Percentiles rank a stretch among this genome's conserved stretches.
phyloP scores from a whole-genome alignment of 2,797 vertebrate genomes.

The Macrochelys suwanniensis region DNA sequence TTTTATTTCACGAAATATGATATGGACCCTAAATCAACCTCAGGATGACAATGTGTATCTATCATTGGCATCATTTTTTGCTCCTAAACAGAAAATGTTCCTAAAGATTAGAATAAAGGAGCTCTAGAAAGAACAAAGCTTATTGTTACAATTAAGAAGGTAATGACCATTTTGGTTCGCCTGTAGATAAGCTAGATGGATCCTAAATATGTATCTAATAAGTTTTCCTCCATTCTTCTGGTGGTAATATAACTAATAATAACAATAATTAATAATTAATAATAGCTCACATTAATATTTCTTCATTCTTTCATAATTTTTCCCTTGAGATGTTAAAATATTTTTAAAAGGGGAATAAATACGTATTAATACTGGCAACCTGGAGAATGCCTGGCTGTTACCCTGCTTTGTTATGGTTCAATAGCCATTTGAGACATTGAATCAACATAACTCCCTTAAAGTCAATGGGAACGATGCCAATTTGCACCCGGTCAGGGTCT shows the following conservation, averaged over 20 bases:
- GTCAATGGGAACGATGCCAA: background rate
- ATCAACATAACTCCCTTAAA: background rate
- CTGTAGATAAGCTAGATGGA: background rate
- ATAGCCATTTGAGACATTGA: background rate
- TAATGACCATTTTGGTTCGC: conserved; percentile 2
- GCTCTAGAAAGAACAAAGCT: background rate
- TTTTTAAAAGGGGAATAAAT: background rate
- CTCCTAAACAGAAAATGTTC: background rate
- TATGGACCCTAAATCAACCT: background rate
- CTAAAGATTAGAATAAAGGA: background rate
- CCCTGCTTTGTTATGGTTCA: background rate
- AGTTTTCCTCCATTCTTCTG: background rate
- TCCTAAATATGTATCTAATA: background rate
- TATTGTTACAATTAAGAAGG: background rate
- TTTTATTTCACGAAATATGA: background rate
- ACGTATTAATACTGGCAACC: rapidly evolving
- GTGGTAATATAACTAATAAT: background rate
- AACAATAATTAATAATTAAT: background rate
- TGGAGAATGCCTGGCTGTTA: background rate
- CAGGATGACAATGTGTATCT: background rate
- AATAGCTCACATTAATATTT: background rate
- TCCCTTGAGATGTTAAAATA: background rate
- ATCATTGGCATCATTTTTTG: background rate
- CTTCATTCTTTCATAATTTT: background rate
- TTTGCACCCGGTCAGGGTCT: rapidly evolving